Evolutionary conservation across 2,113 vertebrate species (phyloP).

Genomic region (Melanocharis versteri): DNA sequence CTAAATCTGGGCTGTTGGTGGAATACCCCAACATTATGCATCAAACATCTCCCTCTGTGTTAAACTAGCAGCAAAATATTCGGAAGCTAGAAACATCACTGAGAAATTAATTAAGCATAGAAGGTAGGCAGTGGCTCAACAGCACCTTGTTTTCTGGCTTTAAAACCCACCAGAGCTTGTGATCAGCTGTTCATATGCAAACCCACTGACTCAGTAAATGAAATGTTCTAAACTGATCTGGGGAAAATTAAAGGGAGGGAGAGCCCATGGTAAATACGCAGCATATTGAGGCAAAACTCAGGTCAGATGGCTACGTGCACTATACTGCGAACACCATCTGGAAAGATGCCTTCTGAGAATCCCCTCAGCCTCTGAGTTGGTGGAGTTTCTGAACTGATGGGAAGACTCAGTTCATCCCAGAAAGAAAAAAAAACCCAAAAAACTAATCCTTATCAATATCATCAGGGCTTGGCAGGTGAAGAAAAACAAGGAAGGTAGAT

Average conservation of each 20-base stretch:
- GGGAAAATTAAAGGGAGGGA: not conserved
- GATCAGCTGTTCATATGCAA: conserved; percentile 19
- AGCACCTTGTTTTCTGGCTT: not conserved
- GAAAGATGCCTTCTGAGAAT: not conserved
- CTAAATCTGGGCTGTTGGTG: conserved; percentile 10
- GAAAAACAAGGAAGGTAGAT: not conserved
- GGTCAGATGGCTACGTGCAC: not conserved
- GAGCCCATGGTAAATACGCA: not conserved
- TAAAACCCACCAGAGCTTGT: not conserved
- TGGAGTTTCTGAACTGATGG: not conserved
- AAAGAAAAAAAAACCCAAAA: not conserved
- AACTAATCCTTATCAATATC: not conserved
- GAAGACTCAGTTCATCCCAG: not conserved
- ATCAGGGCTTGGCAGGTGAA: not conserved
- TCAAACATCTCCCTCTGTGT: not conserved
- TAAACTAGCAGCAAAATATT: not conserved
- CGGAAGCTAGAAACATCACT: conserved; percentile 4
- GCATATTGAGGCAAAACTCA: conserved; percentile 25
- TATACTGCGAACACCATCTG: not conserved
- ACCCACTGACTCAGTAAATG: conserved; percentile 3
- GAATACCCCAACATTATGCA: not conserved
- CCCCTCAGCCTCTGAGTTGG: not conserved
- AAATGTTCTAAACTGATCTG: not conserved
- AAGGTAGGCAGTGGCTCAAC: not conserved
- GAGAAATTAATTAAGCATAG: conserved; percentile 45